Conservation (phyloP, 2,797 vertebrate genomes). For the Cetoscarus ocellatus region DNA sequence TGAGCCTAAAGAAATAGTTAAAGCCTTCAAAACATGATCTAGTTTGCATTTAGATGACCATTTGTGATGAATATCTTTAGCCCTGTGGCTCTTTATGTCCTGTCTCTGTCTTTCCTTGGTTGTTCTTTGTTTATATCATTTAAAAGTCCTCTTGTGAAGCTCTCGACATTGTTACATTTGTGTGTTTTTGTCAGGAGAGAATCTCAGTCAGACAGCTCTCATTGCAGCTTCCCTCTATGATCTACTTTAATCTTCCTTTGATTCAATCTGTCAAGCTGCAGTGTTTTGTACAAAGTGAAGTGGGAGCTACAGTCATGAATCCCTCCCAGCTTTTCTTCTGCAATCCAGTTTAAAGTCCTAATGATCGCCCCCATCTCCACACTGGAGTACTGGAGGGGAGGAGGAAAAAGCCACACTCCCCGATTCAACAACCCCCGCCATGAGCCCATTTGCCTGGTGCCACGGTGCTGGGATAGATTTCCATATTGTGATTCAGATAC, state of each 20-base stretch:
- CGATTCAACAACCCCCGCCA: conserved; percentile 27
- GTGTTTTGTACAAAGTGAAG: conserved; percentile 36
- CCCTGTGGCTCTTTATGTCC: background rate
- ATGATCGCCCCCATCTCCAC: conserved; percentile 49
- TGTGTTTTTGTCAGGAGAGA: background rate
- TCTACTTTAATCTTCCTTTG: conserved; percentile 55
- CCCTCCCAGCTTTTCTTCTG: conserved; percentile 45
- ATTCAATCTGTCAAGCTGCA: conserved; percentile 55
- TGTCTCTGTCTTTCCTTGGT: conserved; percentile 16
- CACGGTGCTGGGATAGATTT: conserved; percentile 36
- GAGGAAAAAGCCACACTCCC: conserved; percentile 12
- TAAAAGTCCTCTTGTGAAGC: conserved; percentile 3
- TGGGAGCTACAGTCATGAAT: conserved; percentile 30
- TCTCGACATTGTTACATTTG: background rate
- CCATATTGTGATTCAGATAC: conserved; percentile 30
- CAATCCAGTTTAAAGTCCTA: conserved; percentile 56
- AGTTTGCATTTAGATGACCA: background rate
- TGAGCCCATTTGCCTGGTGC: conserved; percentile 16
- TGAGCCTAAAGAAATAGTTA: too few relatives aligned
- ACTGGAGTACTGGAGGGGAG: conserved; percentile 25
- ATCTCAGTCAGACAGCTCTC: conserved; percentile 39
- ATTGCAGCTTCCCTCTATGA: conserved; percentile 10
- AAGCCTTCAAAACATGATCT: background rate
- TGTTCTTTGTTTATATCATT: background rate
- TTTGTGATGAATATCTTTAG: background rate